phyloP scores from a whole-genome alignment of 1,140 invertebrate species.

The Calliphora vicina region DNA sequence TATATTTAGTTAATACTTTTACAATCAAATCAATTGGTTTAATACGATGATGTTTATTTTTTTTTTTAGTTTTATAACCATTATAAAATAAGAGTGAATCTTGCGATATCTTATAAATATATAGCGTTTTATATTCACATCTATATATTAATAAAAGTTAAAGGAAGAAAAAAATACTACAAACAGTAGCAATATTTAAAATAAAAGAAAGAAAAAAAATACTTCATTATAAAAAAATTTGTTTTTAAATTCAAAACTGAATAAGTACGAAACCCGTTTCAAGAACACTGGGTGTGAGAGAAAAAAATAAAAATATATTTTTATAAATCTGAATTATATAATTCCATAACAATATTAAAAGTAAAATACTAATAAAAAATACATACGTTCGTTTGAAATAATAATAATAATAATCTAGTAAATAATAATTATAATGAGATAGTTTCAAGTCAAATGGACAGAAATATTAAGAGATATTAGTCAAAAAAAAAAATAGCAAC shows the following conservation, averaged over 20 bases:
- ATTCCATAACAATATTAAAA: constrained; percentile 14
- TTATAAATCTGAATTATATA: not conserved
- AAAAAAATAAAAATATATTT: constrained; percentile 7
- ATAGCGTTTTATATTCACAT: not conserved
- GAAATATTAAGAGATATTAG: not conserved
- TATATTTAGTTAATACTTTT: not conserved
- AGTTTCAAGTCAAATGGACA: not conserved
- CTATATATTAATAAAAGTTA: not conserved
- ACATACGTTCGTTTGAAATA: not conserved
- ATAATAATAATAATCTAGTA: not conserved
- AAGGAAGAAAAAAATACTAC: not conserved
- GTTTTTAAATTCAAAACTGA: not conserved
- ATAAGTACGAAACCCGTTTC: not conserved
- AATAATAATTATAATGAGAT: not conserved
- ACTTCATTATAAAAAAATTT: not conserved
- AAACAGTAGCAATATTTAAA: not conserved
- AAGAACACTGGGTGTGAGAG: not conserved
- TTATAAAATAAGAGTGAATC: not conserved
- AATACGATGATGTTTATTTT: not conserved
- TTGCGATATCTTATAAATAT: not conserved
- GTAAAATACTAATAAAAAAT: not conserved
- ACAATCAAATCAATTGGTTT: not conserved
- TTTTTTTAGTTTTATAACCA: not conserved
- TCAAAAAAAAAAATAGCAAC: not conserved
- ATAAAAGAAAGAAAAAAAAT: not conserved